Percentiles rank a stretch among this genome's conserved stretches.
phyloP scores from a whole-genome alignment of 2,797 vertebrate genomes.

The Cephalopachus bancanus region DNA sequence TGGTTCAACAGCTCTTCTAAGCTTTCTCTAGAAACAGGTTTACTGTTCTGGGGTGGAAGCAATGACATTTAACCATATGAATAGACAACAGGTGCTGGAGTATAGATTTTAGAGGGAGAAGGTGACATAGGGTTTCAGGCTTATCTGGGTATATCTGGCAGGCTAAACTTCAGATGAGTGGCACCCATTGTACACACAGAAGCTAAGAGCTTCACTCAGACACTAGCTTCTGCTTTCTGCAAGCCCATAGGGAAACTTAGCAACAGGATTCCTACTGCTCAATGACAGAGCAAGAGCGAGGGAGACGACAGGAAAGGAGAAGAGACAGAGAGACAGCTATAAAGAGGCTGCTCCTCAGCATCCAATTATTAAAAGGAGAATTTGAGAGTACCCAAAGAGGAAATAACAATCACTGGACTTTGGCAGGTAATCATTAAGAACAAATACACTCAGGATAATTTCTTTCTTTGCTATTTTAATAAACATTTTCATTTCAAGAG shows the following conservation, averaged over 20 bases:
- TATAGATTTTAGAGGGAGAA: neutral
- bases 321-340: neutral
- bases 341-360: neutral
- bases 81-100: neutral
- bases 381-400: neutral
- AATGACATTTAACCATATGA: neutral
- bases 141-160: neutral
- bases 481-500: constrained; percentile 61
- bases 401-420: constrained; percentile 28
- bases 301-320: neutral
- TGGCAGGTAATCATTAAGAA: constrained; percentile 51
- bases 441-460: constrained; percentile 53
- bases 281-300: fast-evolving
- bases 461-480: constrained; percentile 57
- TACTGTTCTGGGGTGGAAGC: neutral
- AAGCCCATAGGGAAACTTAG: neutral
- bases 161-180: neutral
- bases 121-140: neutral
- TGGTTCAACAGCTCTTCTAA: neutral
- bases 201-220: neutral
- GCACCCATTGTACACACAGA: neutral
- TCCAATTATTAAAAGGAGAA: constrained; percentile 3
- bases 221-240: neutral
- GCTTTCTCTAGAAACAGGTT: neutral
- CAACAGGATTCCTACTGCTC: neutral